A percentile compares a stretch with the other conserved stretches of the same genome.
phyloP scores from a whole-genome alignment of 2,113 vertebrate species.

The human region DNA sequence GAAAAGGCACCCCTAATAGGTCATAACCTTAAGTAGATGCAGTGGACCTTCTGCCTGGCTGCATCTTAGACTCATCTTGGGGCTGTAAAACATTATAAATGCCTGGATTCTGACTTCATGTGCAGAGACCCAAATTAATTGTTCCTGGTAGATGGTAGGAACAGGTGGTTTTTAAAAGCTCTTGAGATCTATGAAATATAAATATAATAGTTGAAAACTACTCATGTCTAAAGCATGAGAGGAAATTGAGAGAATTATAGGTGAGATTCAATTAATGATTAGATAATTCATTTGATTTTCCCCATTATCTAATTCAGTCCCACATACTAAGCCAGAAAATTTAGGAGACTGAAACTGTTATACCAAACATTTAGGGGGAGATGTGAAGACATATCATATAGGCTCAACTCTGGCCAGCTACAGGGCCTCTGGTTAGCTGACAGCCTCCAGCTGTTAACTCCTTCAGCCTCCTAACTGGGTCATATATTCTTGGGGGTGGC shows the following conservation, averaged over 20 bases:
- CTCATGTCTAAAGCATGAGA: background rate
- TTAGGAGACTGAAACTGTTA: background rate
- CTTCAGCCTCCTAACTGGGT: fast-evolving
- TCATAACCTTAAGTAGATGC: background rate
- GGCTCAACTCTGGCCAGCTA: background rate
- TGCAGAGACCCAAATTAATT: background rate
- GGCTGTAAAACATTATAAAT: background rate
- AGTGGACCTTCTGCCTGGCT: background rate
- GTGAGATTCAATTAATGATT: background rate
- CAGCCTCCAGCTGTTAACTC: background rate
- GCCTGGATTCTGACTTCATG: background rate
- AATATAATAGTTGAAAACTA: background rate
- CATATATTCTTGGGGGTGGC: background rate
- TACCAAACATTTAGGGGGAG: background rate
- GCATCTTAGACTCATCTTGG: background rate
- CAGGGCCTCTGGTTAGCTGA: background rate
- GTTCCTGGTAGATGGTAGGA: background rate
- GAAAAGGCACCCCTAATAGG: background rate
- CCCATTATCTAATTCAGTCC: background rate
- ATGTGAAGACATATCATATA: background rate
- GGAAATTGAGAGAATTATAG: background rate
- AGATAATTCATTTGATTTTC: background rate
- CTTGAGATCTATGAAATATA: background rate
- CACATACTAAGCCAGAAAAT: background rate
- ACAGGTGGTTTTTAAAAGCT: background rate